A percentile compares a stretch with the other conserved stretches of the same genome.
Evolutionary conservation across 2,888 invertebrate genomes (phyloP).

Genomic region (Eulithis prunata): DNA sequence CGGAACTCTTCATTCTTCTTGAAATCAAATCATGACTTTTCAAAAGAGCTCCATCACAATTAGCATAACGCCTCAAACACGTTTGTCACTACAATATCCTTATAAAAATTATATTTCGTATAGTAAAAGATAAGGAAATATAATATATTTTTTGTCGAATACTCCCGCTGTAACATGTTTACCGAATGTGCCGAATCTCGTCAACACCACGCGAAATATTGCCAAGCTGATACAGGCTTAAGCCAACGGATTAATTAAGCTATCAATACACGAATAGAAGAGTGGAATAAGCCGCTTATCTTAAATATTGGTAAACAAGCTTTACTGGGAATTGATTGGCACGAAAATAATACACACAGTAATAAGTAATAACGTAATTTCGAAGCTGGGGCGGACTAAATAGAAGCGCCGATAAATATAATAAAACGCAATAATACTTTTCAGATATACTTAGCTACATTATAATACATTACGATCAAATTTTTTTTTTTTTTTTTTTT

Average conservation of each 20-base stretch:
- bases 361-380: too few species aligned
- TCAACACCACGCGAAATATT: background rate
- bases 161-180: too few species aligned
- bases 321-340: slow-evolving; percentile 6
- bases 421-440: background rate
- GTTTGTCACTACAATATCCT: too few species aligned
- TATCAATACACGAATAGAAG: slow-evolving; percentile 26
- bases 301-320: slow-evolving; percentile 24
- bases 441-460: too few species aligned
- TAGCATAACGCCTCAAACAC: background rate
- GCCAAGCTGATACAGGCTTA: slow-evolving; percentile 14
- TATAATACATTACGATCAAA: too few species aligned
- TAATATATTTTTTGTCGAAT: too few species aligned
- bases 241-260: slow-evolving; percentile 25
- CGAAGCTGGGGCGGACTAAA: too few species aligned
- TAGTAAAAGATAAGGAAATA: too few species aligned
- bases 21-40: background rate
- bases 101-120: too few species aligned
- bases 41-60: too few species aligned
- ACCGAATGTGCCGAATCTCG: background rate
- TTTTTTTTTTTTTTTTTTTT: too few species aligned
- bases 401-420: too few species aligned
- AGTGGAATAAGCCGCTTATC: slow-evolving; percentile 22
- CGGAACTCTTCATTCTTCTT: background rate
- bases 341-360: background rate